Evolutionary conservation across 2,888 invertebrate genomes (phyloP).

Genomic region (Caenorhabditis afra): DNA sequence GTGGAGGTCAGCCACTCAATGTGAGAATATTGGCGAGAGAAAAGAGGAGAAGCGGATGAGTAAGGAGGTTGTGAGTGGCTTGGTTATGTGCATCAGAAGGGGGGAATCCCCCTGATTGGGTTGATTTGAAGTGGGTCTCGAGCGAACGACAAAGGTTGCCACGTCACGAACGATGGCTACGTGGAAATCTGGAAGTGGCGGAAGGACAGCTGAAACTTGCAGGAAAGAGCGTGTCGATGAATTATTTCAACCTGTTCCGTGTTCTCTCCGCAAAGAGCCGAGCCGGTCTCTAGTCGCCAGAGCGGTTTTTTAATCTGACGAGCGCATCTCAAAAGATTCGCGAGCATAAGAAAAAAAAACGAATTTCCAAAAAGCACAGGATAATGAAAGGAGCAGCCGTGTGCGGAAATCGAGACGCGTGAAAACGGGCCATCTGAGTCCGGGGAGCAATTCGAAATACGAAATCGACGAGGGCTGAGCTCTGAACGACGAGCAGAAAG

Average conservation of each 20-base stretch:
- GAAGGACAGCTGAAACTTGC: constrained; percentile 16
- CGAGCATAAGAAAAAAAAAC: background rate
- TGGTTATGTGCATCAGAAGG: constrained; percentile 25
- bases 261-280: background rate
- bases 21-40: constrained; percentile 14
- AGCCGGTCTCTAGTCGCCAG: constrained; percentile 23
- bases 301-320: background rate
- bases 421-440: constrained; percentile 43
- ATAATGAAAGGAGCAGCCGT: constrained; percentile 54
- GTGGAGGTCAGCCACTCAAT: constrained; percentile 5
- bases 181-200: background rate
- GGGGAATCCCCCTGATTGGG: constrained; percentile 23
- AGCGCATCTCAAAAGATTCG: constrained; percentile 4
- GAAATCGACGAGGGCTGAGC: constrained; percentile 41
- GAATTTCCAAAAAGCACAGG: constrained; percentile 24
- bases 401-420: constrained; percentile 18
- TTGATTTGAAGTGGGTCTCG: constrained; percentile 24
- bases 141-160: constrained; percentile 10
- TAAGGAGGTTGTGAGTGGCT: constrained; percentile 49
- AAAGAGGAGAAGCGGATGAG: constrained; percentile 40
- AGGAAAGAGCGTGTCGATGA: constrained; percentile 46
- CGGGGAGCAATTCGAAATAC: constrained; percentile 25
- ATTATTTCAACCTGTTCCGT: constrained; percentile 34
- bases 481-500: constrained; percentile 27
- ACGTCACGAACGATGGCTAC: constrained; percentile 1